A percentile compares a stretch with the other conserved stretches of the same genome.
Conservation (phyloP, 2,113 vertebrate genomes). For the Ptychochromis oligacanthus region DNA sequence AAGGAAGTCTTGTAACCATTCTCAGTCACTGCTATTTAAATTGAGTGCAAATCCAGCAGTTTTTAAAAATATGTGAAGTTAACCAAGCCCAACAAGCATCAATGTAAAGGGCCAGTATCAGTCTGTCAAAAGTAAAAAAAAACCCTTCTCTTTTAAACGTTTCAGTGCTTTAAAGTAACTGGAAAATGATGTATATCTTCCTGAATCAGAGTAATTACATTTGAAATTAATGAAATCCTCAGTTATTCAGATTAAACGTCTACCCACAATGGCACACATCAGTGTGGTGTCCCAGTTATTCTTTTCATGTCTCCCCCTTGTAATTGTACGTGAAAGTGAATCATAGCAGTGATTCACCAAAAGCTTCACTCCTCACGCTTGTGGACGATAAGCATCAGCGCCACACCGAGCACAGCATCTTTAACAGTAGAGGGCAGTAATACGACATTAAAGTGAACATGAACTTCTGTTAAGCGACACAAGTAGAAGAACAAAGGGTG, state of each 20-base stretch:
- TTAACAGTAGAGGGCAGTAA: slow-evolving; percentile 25
- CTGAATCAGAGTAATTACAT: background rate
- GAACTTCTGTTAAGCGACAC: background rate
- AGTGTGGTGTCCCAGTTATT: background rate
- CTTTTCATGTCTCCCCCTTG: background rate
- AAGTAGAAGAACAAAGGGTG: background rate
- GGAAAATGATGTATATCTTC: background rate
- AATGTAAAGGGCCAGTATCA: background rate
- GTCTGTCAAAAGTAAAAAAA: background rate
- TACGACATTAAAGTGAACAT: background rate
- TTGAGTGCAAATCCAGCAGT: background rate
- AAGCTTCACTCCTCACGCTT: background rate
- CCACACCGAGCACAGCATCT: background rate
- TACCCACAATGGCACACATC: background rate
- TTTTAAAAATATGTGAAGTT: background rate
- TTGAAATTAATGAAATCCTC: background rate
- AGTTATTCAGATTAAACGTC: background rate
- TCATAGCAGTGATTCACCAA: slow-evolving; percentile 24
- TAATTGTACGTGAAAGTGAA: background rate
- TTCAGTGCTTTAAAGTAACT: background rate
- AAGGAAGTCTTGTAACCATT: background rate
- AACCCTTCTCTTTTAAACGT: background rate
- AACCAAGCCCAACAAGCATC: background rate
- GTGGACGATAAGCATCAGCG: background rate
- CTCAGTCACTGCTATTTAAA: background rate